These are phyloP conservation scores for Beris morrisii DNA, from an alignment of 2,888 invertebrate species.

Conservation along the genomic window DNA sequence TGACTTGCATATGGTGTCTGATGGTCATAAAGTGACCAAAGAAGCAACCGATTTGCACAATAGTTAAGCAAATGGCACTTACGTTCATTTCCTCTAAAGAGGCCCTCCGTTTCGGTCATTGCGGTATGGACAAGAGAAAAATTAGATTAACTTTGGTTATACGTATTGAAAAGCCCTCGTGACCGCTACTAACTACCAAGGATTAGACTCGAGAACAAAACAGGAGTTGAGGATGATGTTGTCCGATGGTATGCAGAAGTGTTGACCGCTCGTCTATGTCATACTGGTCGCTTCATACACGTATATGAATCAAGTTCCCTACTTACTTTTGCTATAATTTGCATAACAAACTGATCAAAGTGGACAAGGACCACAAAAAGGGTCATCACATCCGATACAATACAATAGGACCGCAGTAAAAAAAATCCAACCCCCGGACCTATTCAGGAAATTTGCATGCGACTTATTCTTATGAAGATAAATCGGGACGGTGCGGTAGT, in stretches of 20 bases:
- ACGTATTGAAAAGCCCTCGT: slow-evolving; percentile 31
- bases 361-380: slow-evolving; percentile 20
- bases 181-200: slow-evolving; percentile 30
- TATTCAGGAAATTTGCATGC: slow-evolving; percentile 28
- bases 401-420: slow-evolving; percentile 1
- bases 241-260: background rate
- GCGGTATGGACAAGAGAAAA: too few species aligned
- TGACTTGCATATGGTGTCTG: too few species aligned
- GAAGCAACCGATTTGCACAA: too few species aligned
- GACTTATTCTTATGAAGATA: slow-evolving; percentile 10
- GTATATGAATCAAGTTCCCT: slow-evolving; percentile 7
- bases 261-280: background rate
- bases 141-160: slow-evolving; percentile 1
- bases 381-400: slow-evolving; percentile 5
- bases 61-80: too few species aligned
- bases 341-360: slow-evolving; percentile 31
- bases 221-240: background rate
- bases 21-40: too few species aligned
- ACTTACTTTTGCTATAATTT: slow-evolving; percentile 27
- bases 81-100: too few species aligned
- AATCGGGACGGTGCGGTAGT: slow-evolving; percentile 32
- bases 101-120: too few species aligned
- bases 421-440: slow-evolving; percentile 22
- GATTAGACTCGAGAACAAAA: slow-evolving; percentile 21
- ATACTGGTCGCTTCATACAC: background rate